Evolutionary conservation across 2,888 invertebrate species (phyloP).

Genomic region (Euspilapteryx auroguttella): DNA sequence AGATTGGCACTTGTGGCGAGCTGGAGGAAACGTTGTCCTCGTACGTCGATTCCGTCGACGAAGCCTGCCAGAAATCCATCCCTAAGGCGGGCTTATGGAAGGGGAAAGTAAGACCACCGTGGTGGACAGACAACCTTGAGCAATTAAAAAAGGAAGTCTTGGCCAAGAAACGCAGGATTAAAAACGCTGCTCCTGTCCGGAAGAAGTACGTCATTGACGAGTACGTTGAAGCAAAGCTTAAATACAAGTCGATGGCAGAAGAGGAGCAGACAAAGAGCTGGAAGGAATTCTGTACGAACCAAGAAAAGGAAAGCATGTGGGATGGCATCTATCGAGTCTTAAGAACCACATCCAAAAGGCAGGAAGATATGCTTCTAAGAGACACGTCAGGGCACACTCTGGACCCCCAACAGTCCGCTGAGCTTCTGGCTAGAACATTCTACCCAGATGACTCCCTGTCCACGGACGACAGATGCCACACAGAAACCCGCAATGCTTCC

Average conservation of each 20-base stretch:
- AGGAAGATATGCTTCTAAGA: neutral
- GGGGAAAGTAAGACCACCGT: constrained; percentile 1
- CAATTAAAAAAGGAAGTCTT: neutral
- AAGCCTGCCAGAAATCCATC: neutral
- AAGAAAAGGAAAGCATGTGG: too few species aligned
- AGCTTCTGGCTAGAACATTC: constrained; percentile 3
- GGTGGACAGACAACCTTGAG: constrained; percentile 4
- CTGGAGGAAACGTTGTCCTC: neutral
- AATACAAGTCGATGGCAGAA: neutral
- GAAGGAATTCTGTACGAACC: constrained; percentile 2
- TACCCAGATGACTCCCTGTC: constrained; percentile 1
- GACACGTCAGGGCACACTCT: neutral
- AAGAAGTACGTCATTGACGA: neutral
- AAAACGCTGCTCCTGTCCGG: constrained; percentile 1
- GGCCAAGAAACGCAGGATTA: constrained; percentile 3
- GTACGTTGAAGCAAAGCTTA: constrained; percentile 2
- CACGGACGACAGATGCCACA: too few species aligned
- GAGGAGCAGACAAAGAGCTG: too few species aligned
- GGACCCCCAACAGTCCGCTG: neutral
- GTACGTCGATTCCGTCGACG: neutral
- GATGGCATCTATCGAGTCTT: constrained; percentile 2
- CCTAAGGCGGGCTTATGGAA: neutral
- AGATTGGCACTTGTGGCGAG: neutral
- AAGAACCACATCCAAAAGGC: neutral
- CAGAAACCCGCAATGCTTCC: too few species aligned